Evolutionary conservation across 2,888 invertebrate species (phyloP).

Genomic region (Dynastes maya): DNA sequence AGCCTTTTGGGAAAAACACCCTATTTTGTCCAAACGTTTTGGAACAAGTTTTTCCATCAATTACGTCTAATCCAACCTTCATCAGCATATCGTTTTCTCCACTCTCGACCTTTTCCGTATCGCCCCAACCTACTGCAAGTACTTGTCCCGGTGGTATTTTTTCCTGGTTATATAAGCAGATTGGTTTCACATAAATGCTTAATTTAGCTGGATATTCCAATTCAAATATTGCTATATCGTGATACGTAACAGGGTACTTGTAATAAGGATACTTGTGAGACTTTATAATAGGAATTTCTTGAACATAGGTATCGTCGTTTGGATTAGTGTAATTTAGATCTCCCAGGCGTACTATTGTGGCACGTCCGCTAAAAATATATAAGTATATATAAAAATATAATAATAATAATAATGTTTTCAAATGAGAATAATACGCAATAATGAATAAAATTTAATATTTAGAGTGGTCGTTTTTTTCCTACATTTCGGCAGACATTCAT

Average conservation of each 20-base stretch:
- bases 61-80: constrained; percentile 1
- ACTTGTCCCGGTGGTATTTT: not conserved
- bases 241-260: not conserved
- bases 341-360: not conserved
- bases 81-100: not conserved
- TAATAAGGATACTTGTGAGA: not conserved
- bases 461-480: no score
- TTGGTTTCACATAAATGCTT: constrained; percentile 21
- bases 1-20: not conserved
- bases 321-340: constrained; percentile 8
- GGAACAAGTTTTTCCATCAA: not conserved
- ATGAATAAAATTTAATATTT: no score
- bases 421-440: no score
- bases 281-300: constrained; percentile 12
- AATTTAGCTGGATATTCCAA: not conserved
- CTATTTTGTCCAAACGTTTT: not conserved
- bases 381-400: no score
- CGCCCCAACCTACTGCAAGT: constrained; percentile 2
- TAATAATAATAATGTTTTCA: no score
- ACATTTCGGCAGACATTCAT: no score
- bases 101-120: not conserved
- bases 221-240: constrained; percentile 27
- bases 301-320: not conserved
- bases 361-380: not conserved
- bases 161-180: not conserved